These are phyloP conservation scores for Cynopterus sphinx DNA, from an alignment of 2,797 vertebrate genomes.

Conservation along the genomic window DNA sequence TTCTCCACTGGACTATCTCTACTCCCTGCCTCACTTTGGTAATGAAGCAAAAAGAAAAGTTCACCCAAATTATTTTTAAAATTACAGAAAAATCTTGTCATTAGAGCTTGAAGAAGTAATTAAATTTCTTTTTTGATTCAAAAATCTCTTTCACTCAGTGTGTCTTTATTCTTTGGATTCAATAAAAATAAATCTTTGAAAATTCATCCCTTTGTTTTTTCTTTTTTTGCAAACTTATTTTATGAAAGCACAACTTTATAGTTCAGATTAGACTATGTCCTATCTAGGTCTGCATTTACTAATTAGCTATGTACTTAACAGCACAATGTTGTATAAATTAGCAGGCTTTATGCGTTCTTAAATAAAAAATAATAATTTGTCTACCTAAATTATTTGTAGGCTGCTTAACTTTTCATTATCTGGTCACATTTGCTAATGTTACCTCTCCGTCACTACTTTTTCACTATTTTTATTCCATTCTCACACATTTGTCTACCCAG, in stretches of 20 bases:
- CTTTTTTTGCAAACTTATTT: background rate
- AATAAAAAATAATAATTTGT: background rate
- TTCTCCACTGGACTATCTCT: background rate
- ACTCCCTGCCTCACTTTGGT: background rate
- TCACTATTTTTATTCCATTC: background rate
- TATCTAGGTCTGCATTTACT: background rate
- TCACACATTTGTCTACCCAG: background rate
- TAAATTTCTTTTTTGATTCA: conserved; percentile 67
- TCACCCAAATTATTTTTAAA: conserved; percentile 50
- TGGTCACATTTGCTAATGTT: background rate
- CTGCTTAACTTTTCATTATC: conserved; percentile 46
- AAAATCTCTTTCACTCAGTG: conserved; percentile 46
- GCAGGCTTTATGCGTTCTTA: background rate
- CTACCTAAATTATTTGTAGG: background rate
- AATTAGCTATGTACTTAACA: background rate
- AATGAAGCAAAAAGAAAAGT: conserved; percentile 20
- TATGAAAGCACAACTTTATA: background rate
- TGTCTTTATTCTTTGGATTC: conserved; percentile 52
- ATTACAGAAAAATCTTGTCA: conserved; percentile 64
- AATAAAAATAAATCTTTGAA: conserved; percentile 55
- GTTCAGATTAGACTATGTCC: background rate
- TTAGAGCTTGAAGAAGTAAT: conserved; percentile 65
- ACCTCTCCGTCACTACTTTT: background rate
- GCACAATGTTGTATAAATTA: background rate
- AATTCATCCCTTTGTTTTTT: background rate